Percentiles rank a stretch among this genome's conserved stretches.
These are phyloP conservation scores for Lateolabrax maculatus DNA, from an alignment of 2,797 vertebrate species.

Conservation along the genomic window DNA sequence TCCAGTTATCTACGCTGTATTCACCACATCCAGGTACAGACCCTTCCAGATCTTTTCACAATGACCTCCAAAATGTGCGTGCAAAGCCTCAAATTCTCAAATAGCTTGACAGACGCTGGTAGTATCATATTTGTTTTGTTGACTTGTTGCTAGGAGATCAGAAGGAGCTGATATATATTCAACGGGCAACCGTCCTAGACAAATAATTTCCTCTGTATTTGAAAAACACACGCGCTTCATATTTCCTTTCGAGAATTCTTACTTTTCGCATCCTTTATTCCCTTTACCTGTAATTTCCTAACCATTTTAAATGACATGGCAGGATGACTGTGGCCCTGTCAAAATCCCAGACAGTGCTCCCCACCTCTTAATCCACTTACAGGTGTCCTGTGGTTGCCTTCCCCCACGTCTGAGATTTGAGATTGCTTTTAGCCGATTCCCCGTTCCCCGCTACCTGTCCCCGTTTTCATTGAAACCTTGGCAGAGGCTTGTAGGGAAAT, in stretches of 20 bases:
- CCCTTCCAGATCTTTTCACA: neutral
- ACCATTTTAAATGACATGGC: slow-evolving; percentile 56
- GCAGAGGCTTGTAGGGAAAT: slow-evolving; percentile 74
- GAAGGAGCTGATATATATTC: slow-evolving; percentile 43
- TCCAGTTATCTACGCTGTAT: slow-evolving; percentile 96
- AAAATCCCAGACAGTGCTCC: slow-evolving; percentile 69
- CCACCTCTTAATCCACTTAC: slow-evolving; percentile 79
- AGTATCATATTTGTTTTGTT: slow-evolving; percentile 65
- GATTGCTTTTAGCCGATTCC: slow-evolving; percentile 72
- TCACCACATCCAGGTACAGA: slow-evolving; percentile 98
- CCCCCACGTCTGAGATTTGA: slow-evolving; percentile 53
- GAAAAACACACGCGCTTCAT: slow-evolving; percentile 51
- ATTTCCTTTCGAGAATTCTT: slow-evolving; percentile 49
- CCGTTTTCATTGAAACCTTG: slow-evolving; percentile 66
- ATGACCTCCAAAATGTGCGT: slow-evolving; percentile 23
- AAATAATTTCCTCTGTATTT: slow-evolving; percentile 61
- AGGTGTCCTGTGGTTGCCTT: slow-evolving; percentile 72
- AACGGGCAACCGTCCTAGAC: slow-evolving; percentile 24
- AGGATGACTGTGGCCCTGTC: slow-evolving; percentile 45
- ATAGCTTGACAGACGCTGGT: slow-evolving; percentile 31
- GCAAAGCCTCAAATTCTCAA: slow-evolving; percentile 27
- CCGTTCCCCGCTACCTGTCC: slow-evolving; percentile 73
- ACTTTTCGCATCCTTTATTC: slow-evolving; percentile 40
- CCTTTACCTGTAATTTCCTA: slow-evolving; percentile 56
- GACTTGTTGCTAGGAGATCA: slow-evolving; percentile 70